A percentile compares a stretch with the other conserved stretches of the same genome.
Conservation (phyloP, 2,797 vertebrate genomes). For the Geotrypetes seraphini region DNA sequence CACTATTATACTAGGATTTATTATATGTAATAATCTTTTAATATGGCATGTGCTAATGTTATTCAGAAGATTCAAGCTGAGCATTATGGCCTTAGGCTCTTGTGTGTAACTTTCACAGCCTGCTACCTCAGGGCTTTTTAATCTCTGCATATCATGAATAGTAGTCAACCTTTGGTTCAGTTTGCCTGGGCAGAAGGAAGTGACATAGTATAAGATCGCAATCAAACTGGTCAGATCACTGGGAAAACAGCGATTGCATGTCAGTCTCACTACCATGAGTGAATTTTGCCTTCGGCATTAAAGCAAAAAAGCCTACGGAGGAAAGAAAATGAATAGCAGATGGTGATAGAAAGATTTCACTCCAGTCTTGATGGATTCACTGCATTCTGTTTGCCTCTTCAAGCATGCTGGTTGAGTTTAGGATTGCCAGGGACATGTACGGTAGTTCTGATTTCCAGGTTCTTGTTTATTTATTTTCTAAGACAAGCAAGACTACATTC, state of each 20-base stretch:
- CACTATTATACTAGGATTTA: too few species aligned
- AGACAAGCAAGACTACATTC: too few species aligned
- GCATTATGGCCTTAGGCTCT: not conserved
- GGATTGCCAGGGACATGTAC: too few species aligned
- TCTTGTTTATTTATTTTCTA: too few species aligned
- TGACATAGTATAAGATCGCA: not conserved
- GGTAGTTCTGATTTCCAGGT: too few species aligned
- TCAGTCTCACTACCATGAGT: not conserved
- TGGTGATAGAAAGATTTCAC: too few species aligned
- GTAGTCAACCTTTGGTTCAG: not conserved
- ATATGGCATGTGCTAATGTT: not conserved
- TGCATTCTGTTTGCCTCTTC: too few species aligned
- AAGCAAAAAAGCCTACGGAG: not conserved
- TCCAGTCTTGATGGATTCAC: too few species aligned
- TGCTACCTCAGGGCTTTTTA: not conserved
- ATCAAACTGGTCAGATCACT: not conserved
- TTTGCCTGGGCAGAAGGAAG: slow-evolving; percentile 1
- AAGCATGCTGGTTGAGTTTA: too few species aligned
- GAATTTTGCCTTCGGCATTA: not conserved
- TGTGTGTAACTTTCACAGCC: not conserved
- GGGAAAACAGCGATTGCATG: not conserved
- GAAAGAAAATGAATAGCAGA: not conserved
- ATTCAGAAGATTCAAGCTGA: slow-evolving; percentile 4
- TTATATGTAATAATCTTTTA: too few species aligned
- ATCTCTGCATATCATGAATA: not conserved